Base-by-base conservation (phyloP, 2,797 vertebrate genomes). In the Arnoldichthys spilopterus region DNA sequence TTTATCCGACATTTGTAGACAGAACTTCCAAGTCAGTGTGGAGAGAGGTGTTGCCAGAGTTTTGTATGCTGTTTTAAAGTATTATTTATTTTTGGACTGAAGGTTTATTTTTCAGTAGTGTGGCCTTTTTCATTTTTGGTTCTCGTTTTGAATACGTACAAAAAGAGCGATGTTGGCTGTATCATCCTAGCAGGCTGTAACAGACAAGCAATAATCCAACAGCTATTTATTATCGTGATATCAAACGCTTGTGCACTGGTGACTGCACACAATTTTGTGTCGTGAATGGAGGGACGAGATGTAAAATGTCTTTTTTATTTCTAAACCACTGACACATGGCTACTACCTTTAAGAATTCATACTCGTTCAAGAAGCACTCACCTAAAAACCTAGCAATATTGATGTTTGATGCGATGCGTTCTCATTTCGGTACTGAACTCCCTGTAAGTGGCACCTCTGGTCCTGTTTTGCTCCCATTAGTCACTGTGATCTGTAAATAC, bases 401-500 rank as follows among this genome's bases (percentile, higher is more conserved):
- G 37, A 59, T 28, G 26, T 68, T 68, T 75, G 18, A 64, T 22
- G 34, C 43, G 26, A 58, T 15, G 37, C 13, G 3, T 13, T 59
- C 53, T 74, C 18, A 26, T 82, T 80, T 64, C 26, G 26, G 7
- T 20, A 32, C 56, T 28, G 77, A 83, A 53, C 63, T 68, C 49
- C 62, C 68, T 79, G 67, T 72, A 77, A 76, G 63, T 63, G 73
- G 34, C 68, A 54, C 43, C 72, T 80, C 56, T 72, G 43, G 75
- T 77, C 82, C 76, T 72, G 77, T 89, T 88, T 86, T 89, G 73
- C 75, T 89, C 87, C 87, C 90, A 91, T 92, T 87, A 87, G 85
- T 92, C 91, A 94, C 92, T 94, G 93, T 94, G 93, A 94, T 92
- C 86, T 94, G 92, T 94, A 94, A 91, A 94, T 93, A 94, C 82